These are phyloP conservation scores for Notechis scutatus DNA, from an alignment of 2,113 vertebrate genomes.

Conservation along the genomic window DNA sequence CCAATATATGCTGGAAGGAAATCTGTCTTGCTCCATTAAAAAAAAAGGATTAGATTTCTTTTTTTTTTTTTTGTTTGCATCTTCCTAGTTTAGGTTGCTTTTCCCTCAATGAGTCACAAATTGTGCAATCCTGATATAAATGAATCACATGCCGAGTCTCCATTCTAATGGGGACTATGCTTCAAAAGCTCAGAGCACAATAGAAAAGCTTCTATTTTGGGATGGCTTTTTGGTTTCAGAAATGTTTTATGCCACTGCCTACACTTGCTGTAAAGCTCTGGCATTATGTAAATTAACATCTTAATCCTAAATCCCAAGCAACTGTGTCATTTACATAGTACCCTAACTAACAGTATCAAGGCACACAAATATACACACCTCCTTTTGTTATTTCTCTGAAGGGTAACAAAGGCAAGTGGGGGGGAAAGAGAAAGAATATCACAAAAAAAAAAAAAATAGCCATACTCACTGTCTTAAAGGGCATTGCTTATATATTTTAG, in stretches of 20 bases:
- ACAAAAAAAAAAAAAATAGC: slow-evolving; percentile 59
- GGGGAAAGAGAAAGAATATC: slow-evolving; percentile 44
- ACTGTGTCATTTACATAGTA: slow-evolving; percentile 50
- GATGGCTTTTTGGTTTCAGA: slow-evolving; percentile 52
- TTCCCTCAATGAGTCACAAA: not conserved
- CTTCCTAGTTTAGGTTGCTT: not conserved
- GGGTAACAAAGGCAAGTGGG: not conserved
- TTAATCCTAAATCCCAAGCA: slow-evolving; percentile 54
- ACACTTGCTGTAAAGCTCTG: slow-evolving; percentile 55
- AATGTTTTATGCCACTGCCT: slow-evolving; percentile 53
- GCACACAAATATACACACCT: not conserved
- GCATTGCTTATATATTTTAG: slow-evolving; percentile 49
- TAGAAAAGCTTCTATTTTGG: slow-evolving; percentile 54
- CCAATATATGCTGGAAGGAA: not conserved
- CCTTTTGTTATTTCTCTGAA: slow-evolving; percentile 47
- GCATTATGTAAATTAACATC: slow-evolving; percentile 64
- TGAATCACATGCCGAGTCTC: slow-evolving; percentile 5
- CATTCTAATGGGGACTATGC: slow-evolving; percentile 51
- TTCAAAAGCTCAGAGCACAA: slow-evolving; percentile 32
- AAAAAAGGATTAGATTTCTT: not conserved
- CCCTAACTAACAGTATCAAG: not conserved
- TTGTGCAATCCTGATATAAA: slow-evolving; percentile 26
- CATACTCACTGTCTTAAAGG: slow-evolving; percentile 21
- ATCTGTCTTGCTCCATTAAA: not conserved
- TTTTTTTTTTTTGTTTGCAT: not conserved